Evolutionary conservation across 2,797 vertebrate genomes (phyloP), one percentile per base, ranked within the genome.

Genomic region (Ficedula albicollis): DNA sequence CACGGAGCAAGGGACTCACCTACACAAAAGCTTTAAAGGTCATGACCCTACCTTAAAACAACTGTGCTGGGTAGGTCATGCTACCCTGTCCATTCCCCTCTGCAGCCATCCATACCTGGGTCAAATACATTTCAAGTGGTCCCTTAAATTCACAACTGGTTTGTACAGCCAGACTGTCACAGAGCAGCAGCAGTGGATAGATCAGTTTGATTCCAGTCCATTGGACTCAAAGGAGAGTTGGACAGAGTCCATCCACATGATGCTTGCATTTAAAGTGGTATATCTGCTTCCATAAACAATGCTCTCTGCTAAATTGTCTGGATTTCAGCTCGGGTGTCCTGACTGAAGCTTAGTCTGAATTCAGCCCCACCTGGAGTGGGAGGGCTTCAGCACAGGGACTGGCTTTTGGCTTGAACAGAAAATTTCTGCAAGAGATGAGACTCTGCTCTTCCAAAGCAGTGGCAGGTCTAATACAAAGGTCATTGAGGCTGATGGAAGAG

Each of bases 291-390:
- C 46, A 62, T 64, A 93, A 87, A 80, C 58, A 75, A 29, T 55
- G 58, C 18, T 59, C 34, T 67, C 19, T 67, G 39, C 30, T 72
- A 78, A 78, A 87, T 27, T 82, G 70, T 27, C 89, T 22, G 5
- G 56, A 82, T 90, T 94, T 84, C 88, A 80, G 54, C 84, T 94
- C 82, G 96, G 84, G 73, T 91, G 60, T 51, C 19, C 68, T 49
- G 68, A 36, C 10, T 66, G 51, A 78, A 78, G n/a, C 2, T 11
- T 10, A 27, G 8, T 32, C 69, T 52, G 66, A 81, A 74, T 49
- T 41, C 60, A 86, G 20, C 21, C 44, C 36, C 26, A 67, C n/a
- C 25, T 67, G 38, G 4, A 7, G 15, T 41, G 52, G 54, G 41
- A 64, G 32, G 43, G 21, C 44, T 82, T 34, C 63, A 67, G 48